Base-by-base conservation (phyloP, 2,113 vertebrate genomes). In the Catharus minimus region DNA sequence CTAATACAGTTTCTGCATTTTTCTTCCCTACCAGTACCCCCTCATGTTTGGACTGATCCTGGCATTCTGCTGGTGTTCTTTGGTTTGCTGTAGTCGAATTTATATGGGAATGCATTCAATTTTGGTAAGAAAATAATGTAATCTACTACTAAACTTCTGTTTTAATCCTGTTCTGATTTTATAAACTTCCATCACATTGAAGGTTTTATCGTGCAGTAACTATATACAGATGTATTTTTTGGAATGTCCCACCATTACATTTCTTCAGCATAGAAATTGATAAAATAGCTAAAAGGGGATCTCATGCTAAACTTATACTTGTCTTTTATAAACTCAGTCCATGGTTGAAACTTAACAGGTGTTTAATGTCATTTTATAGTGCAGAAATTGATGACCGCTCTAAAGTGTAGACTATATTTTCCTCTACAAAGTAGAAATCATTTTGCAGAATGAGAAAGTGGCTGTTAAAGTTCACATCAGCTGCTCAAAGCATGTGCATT, bases 91-190 rank as follows among this genome's bases (percentile, higher is more conserved):
- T 88, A 99, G 99, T 96, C 98, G 99, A 52, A 97, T 99, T 97
- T 99, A 99, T 97, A 98, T 99, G 99, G 99, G 99, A 46, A 99
- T 99, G 99, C 99, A 99, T 97, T 99, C 99, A 7, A 97, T 99
- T 93, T 97, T 99, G 99, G 99, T 99, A 98, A 98, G 98, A 64
- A 95, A 93, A 89, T 44, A 17, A 18, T 90, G 46, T 58, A 22
- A 85, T 44, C 53, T 67, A 22, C 47, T 64, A 24, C 77, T 79
- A 53, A 78, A 55, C 21, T 79, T 69, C 6, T 58, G 9, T 36
- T 73, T 67, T 64, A 52, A 76, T 81, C 23, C 23, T 68, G 10
- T 71, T 94, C 41, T 65, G 14, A 33, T 77, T 86, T 79, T 14
- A 16, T 76, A 46, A 77, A 5, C 24, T 72, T 76, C 28, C 5